Conservation (phyloP, 1,140 invertebrate species). For the Drosophila punjabiensis region DNA sequence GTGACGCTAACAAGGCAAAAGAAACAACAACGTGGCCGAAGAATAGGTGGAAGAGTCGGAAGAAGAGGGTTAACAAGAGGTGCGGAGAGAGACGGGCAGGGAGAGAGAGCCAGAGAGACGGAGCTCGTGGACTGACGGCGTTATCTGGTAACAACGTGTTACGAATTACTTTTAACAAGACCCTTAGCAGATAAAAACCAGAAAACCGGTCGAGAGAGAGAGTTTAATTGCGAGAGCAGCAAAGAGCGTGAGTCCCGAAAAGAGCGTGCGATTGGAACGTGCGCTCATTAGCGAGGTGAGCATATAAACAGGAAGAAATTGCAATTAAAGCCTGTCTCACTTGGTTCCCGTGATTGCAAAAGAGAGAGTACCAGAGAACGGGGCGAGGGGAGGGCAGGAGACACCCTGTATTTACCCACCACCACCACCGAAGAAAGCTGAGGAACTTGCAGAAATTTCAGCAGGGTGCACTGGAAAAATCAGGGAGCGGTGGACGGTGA, state of each 20-base stretch:
- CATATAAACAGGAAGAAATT: constrained; percentile 66
- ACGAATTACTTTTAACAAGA: constrained; percentile 85
- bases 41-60: constrained; percentile 22
- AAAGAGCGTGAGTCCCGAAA: constrained; percentile 6
- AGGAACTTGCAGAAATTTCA: constrained; percentile 52
- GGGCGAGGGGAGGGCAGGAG: neutral
- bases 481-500: constrained; percentile 24
- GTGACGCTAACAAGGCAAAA: constrained; percentile 73
- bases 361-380: constrained; percentile 33
- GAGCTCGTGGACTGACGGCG: constrained; percentile 63
- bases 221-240: constrained; percentile 14
- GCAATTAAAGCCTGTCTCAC: constrained; percentile 60
- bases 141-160: constrained; percentile 85
- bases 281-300: constrained; percentile 69
- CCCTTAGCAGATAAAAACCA: constrained; percentile 84
- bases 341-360: constrained; percentile 55
- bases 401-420: constrained; percentile 48
- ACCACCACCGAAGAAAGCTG: constrained; percentile 36
- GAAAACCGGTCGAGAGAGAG: constrained; percentile 68
- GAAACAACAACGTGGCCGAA: constrained; percentile 27
- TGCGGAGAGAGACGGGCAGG: constrained; percentile 27
- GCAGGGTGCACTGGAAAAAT: constrained; percentile 63
- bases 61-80: constrained; percentile 15
- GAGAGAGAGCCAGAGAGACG: constrained; percentile 17
- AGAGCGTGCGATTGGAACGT: constrained; percentile 52